Evolutionary conservation across 2,888 invertebrate genomes (phyloP).

Genomic region (Andrena flavipes): DNA sequence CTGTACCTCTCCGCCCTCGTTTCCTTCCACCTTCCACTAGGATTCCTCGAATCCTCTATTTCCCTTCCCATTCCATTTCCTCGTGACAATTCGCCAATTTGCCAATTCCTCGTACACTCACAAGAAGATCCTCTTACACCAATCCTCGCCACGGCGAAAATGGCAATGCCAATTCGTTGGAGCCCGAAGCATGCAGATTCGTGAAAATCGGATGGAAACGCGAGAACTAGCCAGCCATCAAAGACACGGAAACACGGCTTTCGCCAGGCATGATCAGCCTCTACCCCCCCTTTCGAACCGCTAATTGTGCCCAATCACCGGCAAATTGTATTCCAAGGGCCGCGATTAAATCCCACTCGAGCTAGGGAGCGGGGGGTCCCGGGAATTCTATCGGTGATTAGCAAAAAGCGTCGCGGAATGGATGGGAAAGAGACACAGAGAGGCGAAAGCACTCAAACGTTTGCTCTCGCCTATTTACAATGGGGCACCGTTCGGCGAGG

Average conservation of each 20-base stretch:
- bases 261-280: neutral
- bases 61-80: neutral
- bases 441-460: constrained; percentile 17
- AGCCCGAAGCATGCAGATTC: neutral
- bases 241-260: neutral
- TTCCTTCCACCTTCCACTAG: neutral
- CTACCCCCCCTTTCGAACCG: neutral
- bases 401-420: constrained; percentile 9
- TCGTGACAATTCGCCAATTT: neutral
- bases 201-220: neutral
- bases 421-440: neutral
- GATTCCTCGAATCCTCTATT: neutral
- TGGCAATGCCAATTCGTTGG: neutral
- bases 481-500: constrained; percentile 10
- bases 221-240: neutral
- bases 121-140: neutral
- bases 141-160: no score
- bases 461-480: constrained; percentile 27
- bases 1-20: neutral
- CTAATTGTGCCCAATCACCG: constrained; percentile 15
- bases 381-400: constrained; percentile 17
- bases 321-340: constrained; percentile 25
- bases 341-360: constrained; percentile 6
- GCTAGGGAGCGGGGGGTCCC: neutral
- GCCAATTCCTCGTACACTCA: neutral